Conservation (phyloP, 2,113 vertebrate genomes). For the Oxyura jamaicensis region DNA sequence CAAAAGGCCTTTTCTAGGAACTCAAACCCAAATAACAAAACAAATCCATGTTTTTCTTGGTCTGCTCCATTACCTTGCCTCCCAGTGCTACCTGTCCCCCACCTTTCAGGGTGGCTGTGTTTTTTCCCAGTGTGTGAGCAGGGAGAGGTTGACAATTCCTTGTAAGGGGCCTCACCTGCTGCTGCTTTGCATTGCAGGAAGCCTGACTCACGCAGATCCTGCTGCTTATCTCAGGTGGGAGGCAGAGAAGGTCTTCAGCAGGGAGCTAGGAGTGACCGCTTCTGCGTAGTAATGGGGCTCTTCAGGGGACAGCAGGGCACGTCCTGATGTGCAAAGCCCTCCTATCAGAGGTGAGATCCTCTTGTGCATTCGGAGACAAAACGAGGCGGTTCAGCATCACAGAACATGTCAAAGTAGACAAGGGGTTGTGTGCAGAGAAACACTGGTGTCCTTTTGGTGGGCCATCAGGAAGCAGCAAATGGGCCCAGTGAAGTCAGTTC, state of each 20-base stretch:
- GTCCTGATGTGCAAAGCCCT: neutral
- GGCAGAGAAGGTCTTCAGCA: neutral
- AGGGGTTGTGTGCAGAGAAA: neutral
- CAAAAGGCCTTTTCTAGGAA: neutral
- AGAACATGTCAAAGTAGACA: neutral
- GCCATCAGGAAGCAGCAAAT: fast-evolving
- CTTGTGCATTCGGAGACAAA: neutral
- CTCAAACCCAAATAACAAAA: neutral
- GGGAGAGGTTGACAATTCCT: neutral
- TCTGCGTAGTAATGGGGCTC: fast-evolving
- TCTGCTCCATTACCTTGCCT: neutral
- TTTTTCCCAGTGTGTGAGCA: fast-evolving
- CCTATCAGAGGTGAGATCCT: neutral
- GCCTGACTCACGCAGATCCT: neutral
- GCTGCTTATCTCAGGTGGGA: neutral
- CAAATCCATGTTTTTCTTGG: fast-evolving
- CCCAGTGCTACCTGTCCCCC: neutral
- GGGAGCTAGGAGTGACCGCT: neutral
- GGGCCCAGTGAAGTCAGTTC: neutral
- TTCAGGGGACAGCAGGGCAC: neutral
- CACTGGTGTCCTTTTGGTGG: neutral
- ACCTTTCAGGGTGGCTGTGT: neutral
- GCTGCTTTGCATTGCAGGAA: neutral
- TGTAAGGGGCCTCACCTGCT: slow-evolving; percentile 22
- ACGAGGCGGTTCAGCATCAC: neutral